Conservation (phyloP, 2,113 vertebrate genomes). For the Rutilus rutilus region DNA sequence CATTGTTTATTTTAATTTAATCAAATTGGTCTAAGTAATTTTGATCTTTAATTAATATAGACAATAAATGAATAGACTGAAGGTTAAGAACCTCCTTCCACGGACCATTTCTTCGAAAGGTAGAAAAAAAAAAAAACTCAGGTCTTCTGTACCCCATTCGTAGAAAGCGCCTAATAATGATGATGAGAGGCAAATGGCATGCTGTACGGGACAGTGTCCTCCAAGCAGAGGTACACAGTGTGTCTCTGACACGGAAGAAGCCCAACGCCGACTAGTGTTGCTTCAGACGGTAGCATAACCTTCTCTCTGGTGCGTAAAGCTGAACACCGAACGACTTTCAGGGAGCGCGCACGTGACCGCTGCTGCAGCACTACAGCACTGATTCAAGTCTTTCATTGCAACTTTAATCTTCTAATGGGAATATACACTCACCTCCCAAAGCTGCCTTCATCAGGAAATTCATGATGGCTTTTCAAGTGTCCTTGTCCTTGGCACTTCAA, state of each 20-base stretch:
- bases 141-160: background rate
- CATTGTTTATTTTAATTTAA: background rate
- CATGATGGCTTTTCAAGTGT: conserved; percentile 46
- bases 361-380: conserved; percentile 44
- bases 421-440: conserved; percentile 54
- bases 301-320: background rate
- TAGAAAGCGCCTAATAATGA: background rate
- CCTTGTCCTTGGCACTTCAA: conserved; percentile 6
- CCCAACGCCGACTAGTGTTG: conserved; percentile 3
- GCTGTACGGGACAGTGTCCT: background rate
- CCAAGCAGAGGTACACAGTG: background rate
- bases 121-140: background rate
- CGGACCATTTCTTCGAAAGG: background rate
- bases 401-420: conserved; percentile 11
- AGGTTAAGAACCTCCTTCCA: background rate
- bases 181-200: background rate
- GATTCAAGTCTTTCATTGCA: conserved; percentile 28
- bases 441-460: conserved; percentile 61
- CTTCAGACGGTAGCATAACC: background rate
- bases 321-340: conserved; percentile 12
- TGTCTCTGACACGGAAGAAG: background rate
- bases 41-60: too few species aligned
- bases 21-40: too few species aligned
- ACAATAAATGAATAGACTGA: too few species aligned
- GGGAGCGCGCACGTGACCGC: background rate